Evolutionary conservation across 2,888 invertebrate genomes (phyloP), one percentile per base, ranked within the genome.

Genomic region (Patella ulyssiponensis): DNA sequence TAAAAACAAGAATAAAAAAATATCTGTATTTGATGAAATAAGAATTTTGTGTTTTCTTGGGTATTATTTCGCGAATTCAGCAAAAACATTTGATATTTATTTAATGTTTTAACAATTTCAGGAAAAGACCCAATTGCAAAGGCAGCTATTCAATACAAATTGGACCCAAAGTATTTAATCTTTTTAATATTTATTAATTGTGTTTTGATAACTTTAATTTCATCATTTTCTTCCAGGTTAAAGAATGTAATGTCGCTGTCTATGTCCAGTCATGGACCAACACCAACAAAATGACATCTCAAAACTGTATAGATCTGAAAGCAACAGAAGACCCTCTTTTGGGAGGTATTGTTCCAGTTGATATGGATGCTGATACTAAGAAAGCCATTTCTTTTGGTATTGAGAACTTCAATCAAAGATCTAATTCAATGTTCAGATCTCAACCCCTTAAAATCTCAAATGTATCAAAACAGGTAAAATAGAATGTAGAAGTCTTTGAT

Each of bases 391-490:
- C 44, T n/a, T 81, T 82, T 78, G 83, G 80, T 11, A 73, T 86
- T 15, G 83, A 83, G n/a, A 54, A 73, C 27, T 74, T 85, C 52
- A 87, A 88, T 73, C 33, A 72, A 27, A 80, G 74, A 79, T 78
- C 82, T 56, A 88, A 87, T 80, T 78, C 76, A 69, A 23, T 86
- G 79, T 86, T 54, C 80, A 82, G 82, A 71, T 15, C 82, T 70
- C 80, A 79, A 7, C 74, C 83, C 5, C 33, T 80, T 3, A 76
- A 79, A 11, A 44, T 84, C 9, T 3, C 74, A 11, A 54, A 80
- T 69, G 82, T 80, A 15, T 77, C 78, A 76, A 79, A 83, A 75
- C 86, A 88, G 86, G 88, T 87, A 75, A 71, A 53, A 27, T 44
- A 44, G 4, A 44, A 44, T 44, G 44, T 44, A 9, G 4, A 44